These are phyloP conservation scores for Sinocyclocheilus anophthalmus DNA, from an alignment of 2,113 vertebrate species.

Conservation along the genomic window DNA sequence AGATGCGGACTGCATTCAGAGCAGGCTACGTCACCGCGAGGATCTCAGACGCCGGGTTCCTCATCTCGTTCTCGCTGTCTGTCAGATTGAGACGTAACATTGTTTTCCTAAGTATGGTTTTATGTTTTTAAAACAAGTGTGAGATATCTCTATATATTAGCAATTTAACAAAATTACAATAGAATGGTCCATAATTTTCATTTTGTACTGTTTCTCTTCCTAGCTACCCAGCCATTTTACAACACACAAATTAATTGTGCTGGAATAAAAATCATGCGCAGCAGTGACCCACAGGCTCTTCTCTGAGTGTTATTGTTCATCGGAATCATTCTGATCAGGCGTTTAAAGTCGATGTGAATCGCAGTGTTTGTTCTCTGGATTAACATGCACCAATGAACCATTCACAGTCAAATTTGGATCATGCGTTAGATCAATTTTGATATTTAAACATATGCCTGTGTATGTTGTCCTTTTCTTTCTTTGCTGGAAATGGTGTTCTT, in stretches of 20 bases:
- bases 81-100: conserved; percentile 64
- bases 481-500: background rate
- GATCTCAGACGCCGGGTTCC: conserved; percentile 58
- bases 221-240: conserved; percentile 79
- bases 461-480: background rate
- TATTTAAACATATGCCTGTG: background rate
- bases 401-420: background rate
- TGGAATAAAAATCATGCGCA: conserved; percentile 78
- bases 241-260: conserved; percentile 74
- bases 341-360: background rate
- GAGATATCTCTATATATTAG: conserved; percentile 66
- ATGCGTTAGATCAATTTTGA: background rate
- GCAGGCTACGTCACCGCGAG: conserved; percentile 41
- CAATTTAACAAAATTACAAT: conserved; percentile 73
- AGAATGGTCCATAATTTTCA: conserved; percentile 77
- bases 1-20: conserved; percentile 45
- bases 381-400: conserved; percentile 1
- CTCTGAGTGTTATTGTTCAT: conserved; percentile 25
- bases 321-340: background rate
- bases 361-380: background rate
- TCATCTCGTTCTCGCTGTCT: conserved; percentile 55
- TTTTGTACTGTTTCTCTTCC: conserved; percentile 77
- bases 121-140: conserved; percentile 62
- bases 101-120: conserved; percentile 72
- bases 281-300: conserved; percentile 37